Evolutionary conservation across 92 coral and sea anemone species (phyloP).

Genomic region (Ricordea florida): DNA sequence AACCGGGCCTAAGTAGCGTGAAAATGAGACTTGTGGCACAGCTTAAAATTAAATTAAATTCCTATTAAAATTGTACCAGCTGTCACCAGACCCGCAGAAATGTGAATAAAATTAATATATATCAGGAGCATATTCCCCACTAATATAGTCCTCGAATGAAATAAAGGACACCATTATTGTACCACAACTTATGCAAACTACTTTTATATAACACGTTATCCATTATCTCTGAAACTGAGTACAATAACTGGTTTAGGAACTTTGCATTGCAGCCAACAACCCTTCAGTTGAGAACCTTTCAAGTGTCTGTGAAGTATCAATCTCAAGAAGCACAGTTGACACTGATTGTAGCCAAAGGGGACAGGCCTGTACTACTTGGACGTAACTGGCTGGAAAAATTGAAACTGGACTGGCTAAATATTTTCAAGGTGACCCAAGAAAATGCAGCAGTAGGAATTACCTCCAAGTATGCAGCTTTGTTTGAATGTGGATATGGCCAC

Average conservation of each 20-base stretch:
- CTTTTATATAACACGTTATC: no score
- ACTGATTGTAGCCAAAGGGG: not conserved
- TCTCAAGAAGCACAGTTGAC: not conserved
- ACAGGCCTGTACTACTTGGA: not conserved
- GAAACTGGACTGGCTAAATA: not conserved
- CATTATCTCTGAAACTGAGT: not conserved
- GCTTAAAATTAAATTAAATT: no score
- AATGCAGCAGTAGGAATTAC: not conserved
- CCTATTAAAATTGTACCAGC: no score
- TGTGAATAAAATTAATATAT: no score
- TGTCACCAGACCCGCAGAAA: no score
- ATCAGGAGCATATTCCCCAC: no score
- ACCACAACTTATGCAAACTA: no score
- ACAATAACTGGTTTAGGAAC: not conserved
- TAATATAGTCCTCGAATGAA: no score
- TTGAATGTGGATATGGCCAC: not conserved
- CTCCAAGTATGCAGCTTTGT: not conserved
- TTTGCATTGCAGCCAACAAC: not conserved
- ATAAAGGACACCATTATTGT: no score
- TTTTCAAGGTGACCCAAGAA: not conserved
- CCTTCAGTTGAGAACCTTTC: not conserved
- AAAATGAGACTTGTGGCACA: no score
- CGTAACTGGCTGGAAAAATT: not conserved
- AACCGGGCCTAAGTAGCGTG: no score
- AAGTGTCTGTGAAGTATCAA: not conserved